Evolutionary conservation across 2,113 vertebrate genomes (phyloP).

Genomic region (Myotis brandtii): DNA sequence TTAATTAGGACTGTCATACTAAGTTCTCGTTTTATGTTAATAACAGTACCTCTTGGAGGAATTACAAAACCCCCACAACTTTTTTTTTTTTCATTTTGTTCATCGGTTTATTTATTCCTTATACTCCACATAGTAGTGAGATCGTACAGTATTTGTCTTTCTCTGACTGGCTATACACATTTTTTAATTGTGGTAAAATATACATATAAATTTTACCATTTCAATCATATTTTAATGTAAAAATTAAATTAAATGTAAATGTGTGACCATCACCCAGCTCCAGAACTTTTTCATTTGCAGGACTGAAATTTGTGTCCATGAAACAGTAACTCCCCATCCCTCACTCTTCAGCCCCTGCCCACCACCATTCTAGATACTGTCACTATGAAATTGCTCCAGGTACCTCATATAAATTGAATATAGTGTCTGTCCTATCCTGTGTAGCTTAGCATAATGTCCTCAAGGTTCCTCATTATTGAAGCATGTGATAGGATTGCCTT

Average conservation of each 20-base stretch:
- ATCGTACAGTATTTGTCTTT: no score
- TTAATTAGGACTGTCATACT: slow-evolving; percentile 37
- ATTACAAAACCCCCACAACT: background rate
- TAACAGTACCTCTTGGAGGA: background rate
- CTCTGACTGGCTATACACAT: no score
- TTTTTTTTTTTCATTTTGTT: background rate
- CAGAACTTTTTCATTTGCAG: no score
- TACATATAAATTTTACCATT: background rate
- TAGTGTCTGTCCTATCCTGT: background rate
- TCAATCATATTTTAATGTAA: background rate
- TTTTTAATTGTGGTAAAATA: background rate
- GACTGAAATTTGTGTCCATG: background rate
- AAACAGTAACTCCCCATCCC: background rate
- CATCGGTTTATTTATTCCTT: no score
- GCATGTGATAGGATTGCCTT: background rate
- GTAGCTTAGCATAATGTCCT: background rate
- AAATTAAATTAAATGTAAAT: no score
- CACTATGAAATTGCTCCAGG: background rate
- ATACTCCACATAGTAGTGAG: no score
- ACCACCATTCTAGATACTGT: background rate
- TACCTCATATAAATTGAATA: background rate
- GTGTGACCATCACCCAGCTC: no score
- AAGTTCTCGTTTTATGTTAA: slow-evolving; percentile 45
- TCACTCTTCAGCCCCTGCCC: background rate
- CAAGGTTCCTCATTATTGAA: background rate